These are phyloP conservation scores for Recurvirostra avosetta DNA, from an alignment of 2,113 vertebrate species.

Conservation along the genomic window DNA sequence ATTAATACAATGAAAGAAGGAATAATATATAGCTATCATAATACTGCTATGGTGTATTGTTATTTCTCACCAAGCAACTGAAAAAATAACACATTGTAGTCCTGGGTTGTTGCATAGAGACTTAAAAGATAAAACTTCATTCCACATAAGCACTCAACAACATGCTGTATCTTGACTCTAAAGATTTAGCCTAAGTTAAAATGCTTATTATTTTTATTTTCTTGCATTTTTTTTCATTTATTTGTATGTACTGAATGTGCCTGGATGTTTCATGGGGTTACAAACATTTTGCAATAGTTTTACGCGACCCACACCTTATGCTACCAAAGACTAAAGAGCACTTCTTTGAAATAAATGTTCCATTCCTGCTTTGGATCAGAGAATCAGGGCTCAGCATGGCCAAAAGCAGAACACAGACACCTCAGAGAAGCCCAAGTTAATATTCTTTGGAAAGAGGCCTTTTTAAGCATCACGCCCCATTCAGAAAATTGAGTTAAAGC, in stretches of 20 bases:
- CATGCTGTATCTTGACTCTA: not conserved
- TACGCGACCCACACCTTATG: not conserved
- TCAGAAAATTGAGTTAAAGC: not conserved
- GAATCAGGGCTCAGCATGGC: not conserved
- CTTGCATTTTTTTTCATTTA: not conserved
- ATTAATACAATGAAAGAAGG: not conserved
- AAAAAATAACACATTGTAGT: not conserved
- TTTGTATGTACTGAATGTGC: not conserved
- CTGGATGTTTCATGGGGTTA: not conserved
- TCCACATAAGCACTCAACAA: not conserved
- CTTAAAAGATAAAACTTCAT: not conserved
- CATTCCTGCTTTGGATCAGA: not conserved
- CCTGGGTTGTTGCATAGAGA: not conserved
- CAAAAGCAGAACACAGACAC: not conserved
- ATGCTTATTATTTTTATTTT: not conserved
- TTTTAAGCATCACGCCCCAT: not conserved
- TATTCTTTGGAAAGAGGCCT: not conserved
- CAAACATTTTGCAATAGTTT: not conserved
- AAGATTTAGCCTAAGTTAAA: not conserved
- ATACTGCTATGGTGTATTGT: not conserved
- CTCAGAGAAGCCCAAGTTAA: not conserved
- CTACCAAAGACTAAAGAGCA: not conserved
- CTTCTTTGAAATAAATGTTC: not conserved
- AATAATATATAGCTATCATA: not conserved
- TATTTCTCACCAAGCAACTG: not conserved